Evolutionary conservation across 2,113 vertebrate genomes (phyloP).

Genomic region (Lophochroa leadbeateri): DNA sequence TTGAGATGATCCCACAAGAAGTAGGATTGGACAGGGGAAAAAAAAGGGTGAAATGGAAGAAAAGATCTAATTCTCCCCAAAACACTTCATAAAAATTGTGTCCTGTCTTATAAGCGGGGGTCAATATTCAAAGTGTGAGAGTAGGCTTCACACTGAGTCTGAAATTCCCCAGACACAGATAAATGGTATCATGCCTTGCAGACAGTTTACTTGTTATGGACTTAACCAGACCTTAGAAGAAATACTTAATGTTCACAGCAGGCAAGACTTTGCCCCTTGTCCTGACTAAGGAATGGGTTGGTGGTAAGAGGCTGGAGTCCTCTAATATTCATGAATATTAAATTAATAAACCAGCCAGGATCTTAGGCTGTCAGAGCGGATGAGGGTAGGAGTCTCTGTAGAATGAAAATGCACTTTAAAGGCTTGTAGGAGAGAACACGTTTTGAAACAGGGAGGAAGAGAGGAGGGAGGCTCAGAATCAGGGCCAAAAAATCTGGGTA

Average conservation of each 20-base stretch:
- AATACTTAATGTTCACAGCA: conserved; percentile 39
- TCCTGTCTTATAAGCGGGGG: neutral
- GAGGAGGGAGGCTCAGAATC: neutral
- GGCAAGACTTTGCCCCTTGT: conserved; percentile 17
- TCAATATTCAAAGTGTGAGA: conserved; percentile 11
- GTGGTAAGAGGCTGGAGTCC: neutral
- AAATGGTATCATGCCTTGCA: neutral
- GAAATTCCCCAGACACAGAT: neutral
- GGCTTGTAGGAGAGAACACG: neutral
- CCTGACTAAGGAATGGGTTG: neutral
- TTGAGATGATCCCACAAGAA: neutral
- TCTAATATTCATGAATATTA: conserved; percentile 35
- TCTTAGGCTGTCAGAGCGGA: neutral
- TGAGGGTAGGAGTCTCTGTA: neutral
- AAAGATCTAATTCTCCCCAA: neutral
- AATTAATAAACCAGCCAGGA: conserved; percentile 14
- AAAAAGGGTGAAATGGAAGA: neutral
- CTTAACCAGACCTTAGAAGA: neutral
- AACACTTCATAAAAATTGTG: neutral
- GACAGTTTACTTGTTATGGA: neutral
- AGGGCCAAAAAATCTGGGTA: neutral
- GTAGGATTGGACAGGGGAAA: neutral
- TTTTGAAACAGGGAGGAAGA: neutral
- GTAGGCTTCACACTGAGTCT: neutral
- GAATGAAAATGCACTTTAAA: conserved; percentile 17